These are phyloP conservation scores for Fratercula arctica DNA, from an alignment of 2,797 vertebrate species.

Conservation along the genomic window DNA sequence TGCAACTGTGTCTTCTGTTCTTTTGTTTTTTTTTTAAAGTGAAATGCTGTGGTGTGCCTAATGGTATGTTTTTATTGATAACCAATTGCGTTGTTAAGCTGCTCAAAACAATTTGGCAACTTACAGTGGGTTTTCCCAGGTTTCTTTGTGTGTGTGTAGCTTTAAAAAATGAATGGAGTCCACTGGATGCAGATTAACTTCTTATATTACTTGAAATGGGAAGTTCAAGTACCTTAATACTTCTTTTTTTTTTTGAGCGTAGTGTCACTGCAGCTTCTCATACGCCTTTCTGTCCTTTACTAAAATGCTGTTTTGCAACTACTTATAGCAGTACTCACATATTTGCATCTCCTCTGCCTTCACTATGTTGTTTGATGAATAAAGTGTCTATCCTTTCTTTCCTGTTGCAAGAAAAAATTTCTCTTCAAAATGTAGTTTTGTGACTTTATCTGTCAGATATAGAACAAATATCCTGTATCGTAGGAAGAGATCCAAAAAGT, in stretches of 20 bases:
- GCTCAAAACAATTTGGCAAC: neutral
- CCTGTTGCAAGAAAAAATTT: neutral
- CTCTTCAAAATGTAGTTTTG: neutral
- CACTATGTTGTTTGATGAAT: neutral
- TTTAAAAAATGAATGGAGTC: neutral
- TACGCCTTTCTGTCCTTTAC: constrained; percentile 12
- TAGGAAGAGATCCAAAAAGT: neutral
- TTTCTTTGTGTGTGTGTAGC: neutral
- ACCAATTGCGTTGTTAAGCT: constrained; percentile 31
- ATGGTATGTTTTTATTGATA: constrained; percentile 45
- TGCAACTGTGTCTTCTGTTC: constrained; percentile 51
- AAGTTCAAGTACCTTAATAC: neutral
- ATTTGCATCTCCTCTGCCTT: neutral
- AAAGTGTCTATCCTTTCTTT: neutral
- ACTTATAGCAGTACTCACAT: neutral
- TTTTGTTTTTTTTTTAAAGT: neutral
- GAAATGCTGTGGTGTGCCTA: constrained; percentile 64
- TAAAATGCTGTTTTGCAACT: constrained; percentile 10
- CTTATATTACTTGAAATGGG: neutral
- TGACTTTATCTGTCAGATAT: neutral
- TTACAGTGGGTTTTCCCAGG: neutral
- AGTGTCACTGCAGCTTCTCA: constrained; percentile 30
- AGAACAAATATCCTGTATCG: neutral
- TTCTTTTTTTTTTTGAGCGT: neutral
- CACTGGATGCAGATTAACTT: neutral